These are phyloP conservation scores for Parotocinclus haroldoi DNA, from an alignment of 2,797 vertebrate genomes.

Conservation along the genomic window DNA sequence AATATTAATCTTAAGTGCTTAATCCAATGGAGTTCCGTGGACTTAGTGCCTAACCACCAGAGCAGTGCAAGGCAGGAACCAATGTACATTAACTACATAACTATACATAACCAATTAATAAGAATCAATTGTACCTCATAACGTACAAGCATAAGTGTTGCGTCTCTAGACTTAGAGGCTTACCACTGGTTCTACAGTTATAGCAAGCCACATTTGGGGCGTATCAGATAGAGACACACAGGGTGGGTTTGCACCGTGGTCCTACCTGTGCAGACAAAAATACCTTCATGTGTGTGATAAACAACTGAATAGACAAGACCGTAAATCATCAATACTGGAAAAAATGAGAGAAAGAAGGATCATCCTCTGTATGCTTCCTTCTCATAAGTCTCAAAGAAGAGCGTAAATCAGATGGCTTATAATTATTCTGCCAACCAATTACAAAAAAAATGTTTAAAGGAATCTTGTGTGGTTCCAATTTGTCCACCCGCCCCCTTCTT, in stretches of 20 bases:
- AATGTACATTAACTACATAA: too few species aligned
- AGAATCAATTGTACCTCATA: too few species aligned
- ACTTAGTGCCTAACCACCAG: too few species aligned
- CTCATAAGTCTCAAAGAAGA: conserved; percentile 58
- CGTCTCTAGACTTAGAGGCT: conserved; percentile 12
- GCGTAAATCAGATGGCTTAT: conserved; percentile 60
- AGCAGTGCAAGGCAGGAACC: too few species aligned
- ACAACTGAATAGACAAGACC: conserved; percentile 46
- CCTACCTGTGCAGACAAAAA: conserved; percentile 13
- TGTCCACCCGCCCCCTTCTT: conserved; percentile 48
- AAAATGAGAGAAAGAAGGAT: conserved; percentile 49
- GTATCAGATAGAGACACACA: conserved; percentile 32
- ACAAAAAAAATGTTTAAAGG: conserved; percentile 21
- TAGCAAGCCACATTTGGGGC: conserved; percentile 12
- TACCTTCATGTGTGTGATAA: conserved; percentile 50
- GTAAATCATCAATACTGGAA: conserved; percentile 57
- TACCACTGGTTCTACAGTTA: conserved; percentile 10
- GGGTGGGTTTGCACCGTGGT: conserved; percentile 5
- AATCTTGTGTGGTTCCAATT: conserved; percentile 58
- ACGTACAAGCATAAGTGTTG: too few species aligned
- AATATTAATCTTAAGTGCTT: too few species aligned
- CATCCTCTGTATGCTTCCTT: conserved; percentile 60
- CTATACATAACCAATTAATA: too few species aligned
- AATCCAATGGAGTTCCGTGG: too few species aligned
- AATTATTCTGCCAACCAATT: conserved; percentile 54